Conservation (phyloP, 1,140 invertebrate species). For the Augochlora pura region DNA sequence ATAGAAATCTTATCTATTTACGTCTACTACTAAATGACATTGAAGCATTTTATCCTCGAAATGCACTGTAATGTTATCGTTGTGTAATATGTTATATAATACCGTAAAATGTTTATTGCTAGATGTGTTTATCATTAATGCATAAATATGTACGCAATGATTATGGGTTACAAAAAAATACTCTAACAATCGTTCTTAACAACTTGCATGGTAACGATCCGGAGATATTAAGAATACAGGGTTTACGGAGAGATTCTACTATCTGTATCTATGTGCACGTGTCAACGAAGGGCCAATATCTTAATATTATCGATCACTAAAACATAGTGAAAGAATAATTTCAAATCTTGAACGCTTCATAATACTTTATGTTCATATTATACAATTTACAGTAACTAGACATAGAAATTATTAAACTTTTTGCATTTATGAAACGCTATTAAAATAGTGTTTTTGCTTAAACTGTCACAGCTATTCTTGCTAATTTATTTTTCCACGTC, state of each 20-base stretch:
- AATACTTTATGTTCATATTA: no score
- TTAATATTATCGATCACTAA: neutral
- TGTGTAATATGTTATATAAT: slow-evolving; percentile 4
- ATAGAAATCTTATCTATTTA: slow-evolving; percentile 22
- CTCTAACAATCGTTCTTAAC: neutral
- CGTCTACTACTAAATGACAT: neutral
- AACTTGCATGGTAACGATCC: neutral
- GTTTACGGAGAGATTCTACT: slow-evolving; percentile 7
- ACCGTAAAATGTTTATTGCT: neutral
- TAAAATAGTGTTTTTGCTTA: no score
- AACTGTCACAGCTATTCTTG: no score
- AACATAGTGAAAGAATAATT: neutral
- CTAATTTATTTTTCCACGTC: no score
- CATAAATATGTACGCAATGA: no score
- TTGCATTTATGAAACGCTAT: no score
- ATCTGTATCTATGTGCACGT: slow-evolving; percentile 40
- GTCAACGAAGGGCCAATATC: slow-evolving; percentile 18
- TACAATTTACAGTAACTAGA: no score
- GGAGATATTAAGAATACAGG: neutral
- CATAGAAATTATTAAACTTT: no score
- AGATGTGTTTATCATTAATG: neutral
- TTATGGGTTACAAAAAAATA: no score
- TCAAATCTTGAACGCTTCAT: no score
- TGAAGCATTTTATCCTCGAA: slow-evolving; percentile 8
- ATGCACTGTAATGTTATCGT: slow-evolving; percentile 13